Conservation (phyloP, 2,888 invertebrate genomes). For the Pseudoips prasinana region DNA sequence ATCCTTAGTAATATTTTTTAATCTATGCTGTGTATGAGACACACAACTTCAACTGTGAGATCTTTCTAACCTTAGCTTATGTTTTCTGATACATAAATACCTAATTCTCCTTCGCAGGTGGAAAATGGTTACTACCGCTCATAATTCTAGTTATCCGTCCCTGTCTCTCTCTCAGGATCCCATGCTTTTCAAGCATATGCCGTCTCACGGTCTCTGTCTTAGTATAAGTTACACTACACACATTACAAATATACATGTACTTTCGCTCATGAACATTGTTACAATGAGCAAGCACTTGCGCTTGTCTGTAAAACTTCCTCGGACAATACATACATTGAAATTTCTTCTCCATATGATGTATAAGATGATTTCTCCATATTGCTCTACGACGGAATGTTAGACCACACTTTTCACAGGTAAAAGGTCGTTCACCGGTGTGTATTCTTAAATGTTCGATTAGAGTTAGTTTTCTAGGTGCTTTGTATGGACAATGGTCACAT, state of each 20-base stretch:
- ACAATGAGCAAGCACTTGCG: slow-evolving; percentile 56
- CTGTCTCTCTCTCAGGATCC: slow-evolving; percentile 61
- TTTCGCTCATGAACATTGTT: slow-evolving; percentile 63
- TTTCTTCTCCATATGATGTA: slow-evolving; percentile 62
- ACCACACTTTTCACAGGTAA: slow-evolving; percentile 69
- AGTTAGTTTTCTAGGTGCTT: slow-evolving; percentile 53
- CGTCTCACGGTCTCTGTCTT: slow-evolving; percentile 56
- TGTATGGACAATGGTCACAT: slow-evolving; percentile 61
- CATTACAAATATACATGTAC: slow-evolving; percentile 57
- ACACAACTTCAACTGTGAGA: too few species aligned
- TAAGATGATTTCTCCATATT: slow-evolving; percentile 65
- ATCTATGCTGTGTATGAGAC: too few species aligned
- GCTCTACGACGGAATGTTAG: slow-evolving; percentile 62
- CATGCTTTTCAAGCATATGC: slow-evolving; percentile 62
- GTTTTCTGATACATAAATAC: too few species aligned
- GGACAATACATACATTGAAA: slow-evolving; percentile 61
- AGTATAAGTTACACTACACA: slow-evolving; percentile 62
- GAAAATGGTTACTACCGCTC: slow-evolving; percentile 17
- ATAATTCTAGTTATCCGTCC: slow-evolving; percentile 56
- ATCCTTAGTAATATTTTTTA: too few species aligned
- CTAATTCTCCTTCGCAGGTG: too few species aligned
- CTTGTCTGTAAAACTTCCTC: slow-evolving; percentile 49
- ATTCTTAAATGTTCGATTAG: slow-evolving; percentile 62
- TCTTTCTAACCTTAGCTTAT: too few species aligned
- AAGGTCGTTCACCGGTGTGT: slow-evolving; percentile 69